Evolutionary conservation across 2,797 vertebrate genomes (phyloP).

Genomic region (Xiphorhynchus erythropygius): DNA sequence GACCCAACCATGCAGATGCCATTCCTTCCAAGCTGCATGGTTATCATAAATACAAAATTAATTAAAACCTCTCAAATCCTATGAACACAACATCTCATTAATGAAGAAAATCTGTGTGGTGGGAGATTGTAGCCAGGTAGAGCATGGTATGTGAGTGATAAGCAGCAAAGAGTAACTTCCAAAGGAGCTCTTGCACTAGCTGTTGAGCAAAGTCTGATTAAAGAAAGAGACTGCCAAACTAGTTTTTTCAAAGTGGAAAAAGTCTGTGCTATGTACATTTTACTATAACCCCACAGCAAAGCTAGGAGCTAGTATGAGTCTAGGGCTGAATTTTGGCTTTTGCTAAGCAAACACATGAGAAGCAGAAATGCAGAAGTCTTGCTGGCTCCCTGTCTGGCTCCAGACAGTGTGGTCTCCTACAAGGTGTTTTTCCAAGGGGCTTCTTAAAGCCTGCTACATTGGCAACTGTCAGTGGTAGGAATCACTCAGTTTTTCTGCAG

Average conservation of each 20-base stretch:
- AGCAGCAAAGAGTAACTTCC: not conserved
- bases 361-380: not conserved
- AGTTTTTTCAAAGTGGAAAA: not conserved
- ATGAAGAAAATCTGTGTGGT: not conserved
- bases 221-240: not conserved
- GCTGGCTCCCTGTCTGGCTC: not conserved
- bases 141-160: not conserved
- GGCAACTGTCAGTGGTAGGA: not conserved
- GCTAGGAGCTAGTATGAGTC: not conserved
- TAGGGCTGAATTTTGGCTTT: not conserved
- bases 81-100: not conserved
- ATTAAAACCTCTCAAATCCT: not conserved
- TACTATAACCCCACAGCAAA: not conserved
- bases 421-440: not conserved
- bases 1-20: not conserved
- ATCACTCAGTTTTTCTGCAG: not conserved
- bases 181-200: not conserved
- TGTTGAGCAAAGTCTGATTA: not conserved
- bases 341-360: not conserved
- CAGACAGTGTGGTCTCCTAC: rapidly evolving
- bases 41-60: not conserved
- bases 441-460: not conserved
- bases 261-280: not conserved
- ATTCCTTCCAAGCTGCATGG: not conserved
- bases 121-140: not conserved